Evolutionary conservation across 2,113 vertebrate species (phyloP).

Genomic region (Colaptes auratus): DNA sequence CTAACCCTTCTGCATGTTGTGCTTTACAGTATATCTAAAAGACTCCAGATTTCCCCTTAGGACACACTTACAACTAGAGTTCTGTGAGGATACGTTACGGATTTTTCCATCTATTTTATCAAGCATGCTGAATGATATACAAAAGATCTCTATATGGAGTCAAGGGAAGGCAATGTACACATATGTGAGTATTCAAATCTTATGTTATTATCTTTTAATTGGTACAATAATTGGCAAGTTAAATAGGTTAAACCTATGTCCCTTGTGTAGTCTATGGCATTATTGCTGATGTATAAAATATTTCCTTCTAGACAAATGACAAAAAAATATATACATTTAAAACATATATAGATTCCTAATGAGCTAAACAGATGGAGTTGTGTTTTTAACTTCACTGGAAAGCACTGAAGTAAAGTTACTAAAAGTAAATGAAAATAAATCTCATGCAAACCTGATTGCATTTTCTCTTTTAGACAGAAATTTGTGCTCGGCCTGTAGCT

Average conservation of each 20-base stretch:
- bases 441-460: slow-evolving; percentile 20
- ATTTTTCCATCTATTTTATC: slow-evolving; percentile 25
- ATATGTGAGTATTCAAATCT: not conserved
- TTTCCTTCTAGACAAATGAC: not conserved
- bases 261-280: not conserved
- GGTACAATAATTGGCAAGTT: not conserved
- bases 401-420: slow-evolving; percentile 36
- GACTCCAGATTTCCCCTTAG: not conserved
- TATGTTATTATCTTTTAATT: slow-evolving; percentile 3
- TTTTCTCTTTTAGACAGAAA: slow-evolving; percentile 11
- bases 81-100: not conserved
- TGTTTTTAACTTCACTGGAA: slow-evolving; percentile 39
- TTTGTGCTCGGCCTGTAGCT: not conserved
- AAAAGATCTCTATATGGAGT: not conserved
- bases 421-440: slow-evolving; percentile 46
- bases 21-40: not conserved
- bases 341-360: not conserved
- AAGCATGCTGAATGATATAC: not conserved
- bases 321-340: slow-evolving; percentile 14
- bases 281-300: slow-evolving; percentile 23
- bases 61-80: not conserved
- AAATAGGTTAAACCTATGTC: slow-evolving; percentile 1
- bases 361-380: slow-evolving; percentile 42
- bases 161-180: not conserved
- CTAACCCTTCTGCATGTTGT: not conserved